phyloP scores from a whole-genome alignment of 2,113 vertebrate genomes.

The Aix galericulata region DNA sequence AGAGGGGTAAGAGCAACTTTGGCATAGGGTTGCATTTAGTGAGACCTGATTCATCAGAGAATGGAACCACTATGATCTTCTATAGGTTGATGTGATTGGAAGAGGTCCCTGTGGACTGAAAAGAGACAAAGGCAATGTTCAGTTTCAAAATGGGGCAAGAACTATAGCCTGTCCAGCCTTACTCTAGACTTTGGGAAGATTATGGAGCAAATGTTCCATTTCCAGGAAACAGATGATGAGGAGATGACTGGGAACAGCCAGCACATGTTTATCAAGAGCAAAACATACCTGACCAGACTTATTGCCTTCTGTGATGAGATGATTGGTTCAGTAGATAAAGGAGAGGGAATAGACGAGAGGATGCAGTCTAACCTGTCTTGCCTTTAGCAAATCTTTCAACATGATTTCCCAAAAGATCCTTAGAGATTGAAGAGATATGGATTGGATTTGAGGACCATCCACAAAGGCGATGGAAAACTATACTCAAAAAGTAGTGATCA shows the following conservation, averaged over 20 bases:
- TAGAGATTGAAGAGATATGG: background rate
- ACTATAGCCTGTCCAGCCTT: background rate
- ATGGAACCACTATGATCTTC: background rate
- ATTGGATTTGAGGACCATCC: background rate
- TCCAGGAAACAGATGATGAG: background rate
- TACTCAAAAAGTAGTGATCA: background rate
- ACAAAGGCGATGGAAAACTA: background rate
- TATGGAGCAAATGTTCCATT: background rate
- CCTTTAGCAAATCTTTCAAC: background rate
- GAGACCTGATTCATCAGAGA: background rate
- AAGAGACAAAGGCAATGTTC: background rate
- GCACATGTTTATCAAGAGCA: background rate
- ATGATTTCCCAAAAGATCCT: background rate
- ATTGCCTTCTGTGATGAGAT: background rate
- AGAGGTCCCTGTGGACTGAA: background rate
- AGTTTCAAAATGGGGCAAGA: background rate
- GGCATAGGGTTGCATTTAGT: background rate
- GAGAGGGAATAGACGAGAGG: background rate
- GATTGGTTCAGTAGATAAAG: background rate
- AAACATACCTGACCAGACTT: background rate
- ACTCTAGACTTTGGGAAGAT: background rate
- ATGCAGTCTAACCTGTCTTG: background rate
- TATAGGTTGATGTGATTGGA: background rate
- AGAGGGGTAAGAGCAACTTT: background rate
- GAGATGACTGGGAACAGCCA: background rate